Percentiles rank a stretch among this genome's conserved stretches.
Evolutionary conservation across 1,140 invertebrate genomes (phyloP).

Genomic region (Trichoplusia ni): DNA sequence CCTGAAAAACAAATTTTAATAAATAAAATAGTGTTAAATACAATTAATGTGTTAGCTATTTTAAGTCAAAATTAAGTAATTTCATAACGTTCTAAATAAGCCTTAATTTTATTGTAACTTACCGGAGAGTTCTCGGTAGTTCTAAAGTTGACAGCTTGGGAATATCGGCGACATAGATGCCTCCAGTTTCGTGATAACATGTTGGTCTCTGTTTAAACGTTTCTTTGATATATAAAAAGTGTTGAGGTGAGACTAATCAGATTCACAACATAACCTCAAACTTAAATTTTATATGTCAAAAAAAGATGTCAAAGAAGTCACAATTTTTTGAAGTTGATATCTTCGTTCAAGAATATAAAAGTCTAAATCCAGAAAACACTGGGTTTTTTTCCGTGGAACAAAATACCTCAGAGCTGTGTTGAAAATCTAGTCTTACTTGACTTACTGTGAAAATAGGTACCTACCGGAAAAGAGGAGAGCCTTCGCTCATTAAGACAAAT

Average conservation of each 20-base stretch:
- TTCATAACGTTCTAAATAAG: no score
- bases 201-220: constrained; percentile 34
- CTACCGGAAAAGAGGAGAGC: no score
- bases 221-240: background rate
- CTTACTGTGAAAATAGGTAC: no score
- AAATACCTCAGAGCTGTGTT: no score
- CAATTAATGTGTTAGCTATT: no score
- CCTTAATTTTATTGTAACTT: constrained; percentile 44
- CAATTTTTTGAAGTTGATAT: background rate
- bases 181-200: constrained; percentile 69
- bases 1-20: constrained; percentile 44
- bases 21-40: no score
- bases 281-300: background rate
- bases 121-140: constrained; percentile 67
- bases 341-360: background rate
- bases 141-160: constrained; percentile 65
- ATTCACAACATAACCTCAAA: constrained; percentile 47
- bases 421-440: no score
- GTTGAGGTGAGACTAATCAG: background rate
- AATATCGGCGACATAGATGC: constrained; percentile 65
- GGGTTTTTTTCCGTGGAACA: no score
- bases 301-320: background rate
- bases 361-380: no score
- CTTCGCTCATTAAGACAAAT: no score
- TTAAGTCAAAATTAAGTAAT: no score